These are phyloP conservation scores for Dysdera silvatica DNA, from an alignment of 1,140 invertebrate genomes.

Conservation along the genomic window DNA sequence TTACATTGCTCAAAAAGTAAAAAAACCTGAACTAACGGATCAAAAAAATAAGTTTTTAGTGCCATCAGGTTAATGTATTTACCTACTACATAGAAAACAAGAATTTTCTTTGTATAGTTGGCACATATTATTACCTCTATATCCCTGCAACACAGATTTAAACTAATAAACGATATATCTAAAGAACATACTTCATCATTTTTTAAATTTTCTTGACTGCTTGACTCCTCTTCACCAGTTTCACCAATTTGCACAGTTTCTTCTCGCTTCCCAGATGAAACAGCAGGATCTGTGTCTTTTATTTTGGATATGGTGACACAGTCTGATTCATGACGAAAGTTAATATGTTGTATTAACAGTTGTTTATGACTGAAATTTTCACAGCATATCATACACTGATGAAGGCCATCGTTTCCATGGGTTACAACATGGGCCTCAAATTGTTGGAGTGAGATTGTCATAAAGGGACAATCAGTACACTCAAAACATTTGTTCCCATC, in stretches of 20 bases:
- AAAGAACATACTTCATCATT: no score
- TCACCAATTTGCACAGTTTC: conserved; percentile 68
- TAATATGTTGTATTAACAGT: conserved; percentile 79
- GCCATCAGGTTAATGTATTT: no score
- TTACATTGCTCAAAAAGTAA: no score
- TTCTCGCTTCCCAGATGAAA: conserved; percentile 60
- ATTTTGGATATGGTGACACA: conserved; percentile 82
- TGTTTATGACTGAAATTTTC: conserved; percentile 80
- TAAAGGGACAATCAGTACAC: conserved; percentile 89
- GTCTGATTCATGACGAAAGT: conserved; percentile 85
- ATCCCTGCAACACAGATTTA: no score
- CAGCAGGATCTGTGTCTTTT: conserved; percentile 80
- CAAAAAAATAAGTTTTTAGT: no score
- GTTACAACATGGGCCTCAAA: conserved; percentile 94
- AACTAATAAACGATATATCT: no score
- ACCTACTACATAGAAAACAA: no score
- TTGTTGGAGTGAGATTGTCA: conserved; percentile 81
- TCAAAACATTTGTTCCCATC: conserved; percentile 97
- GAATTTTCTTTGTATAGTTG: no score
- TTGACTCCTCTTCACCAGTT: conserved; percentile 47
- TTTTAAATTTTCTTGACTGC: no score
- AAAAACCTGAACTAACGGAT: no score
- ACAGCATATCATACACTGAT: conserved; percentile 50
- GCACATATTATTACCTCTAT: no score
- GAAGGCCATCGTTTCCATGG: conserved; percentile 88